These are phyloP conservation scores for Cryptoprocta ferox DNA, from an alignment of 2,797 vertebrate genomes.

Conservation along the genomic window DNA sequence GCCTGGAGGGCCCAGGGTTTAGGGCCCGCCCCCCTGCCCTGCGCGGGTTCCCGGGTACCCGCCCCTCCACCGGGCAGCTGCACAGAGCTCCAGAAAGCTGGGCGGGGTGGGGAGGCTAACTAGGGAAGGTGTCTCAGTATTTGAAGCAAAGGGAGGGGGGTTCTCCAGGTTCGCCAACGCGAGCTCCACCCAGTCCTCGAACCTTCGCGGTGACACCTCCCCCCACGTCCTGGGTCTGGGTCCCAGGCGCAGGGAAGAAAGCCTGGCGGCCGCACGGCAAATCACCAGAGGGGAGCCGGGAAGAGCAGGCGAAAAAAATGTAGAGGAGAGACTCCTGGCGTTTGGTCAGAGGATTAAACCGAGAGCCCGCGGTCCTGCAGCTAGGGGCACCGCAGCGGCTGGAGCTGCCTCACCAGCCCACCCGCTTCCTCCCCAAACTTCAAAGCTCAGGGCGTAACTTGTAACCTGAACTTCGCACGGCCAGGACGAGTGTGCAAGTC, in stretches of 20 bases:
- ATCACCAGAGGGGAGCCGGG: background rate
- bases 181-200: background rate
- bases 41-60: background rate
- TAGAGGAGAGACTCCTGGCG: background rate
- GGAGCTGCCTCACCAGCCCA: background rate
- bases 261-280: constrained; percentile 31
- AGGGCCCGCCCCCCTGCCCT: background rate
- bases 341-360: background rate
- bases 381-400: background rate
- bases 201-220: background rate
- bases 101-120: background rate
- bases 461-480: background rate
- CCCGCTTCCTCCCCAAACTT: background rate
- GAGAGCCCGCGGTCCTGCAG: background rate
- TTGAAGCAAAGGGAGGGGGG: background rate
- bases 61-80: background rate
- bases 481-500: background rate
- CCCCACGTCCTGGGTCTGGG: background rate
- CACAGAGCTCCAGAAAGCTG: background rate
- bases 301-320: background rate
- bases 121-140: background rate
- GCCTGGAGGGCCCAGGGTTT: background rate
- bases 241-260: background rate
- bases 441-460: background rate
- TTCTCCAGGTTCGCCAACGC: background rate